Base-by-base conservation (phyloP, 2,113 vertebrate genomes). In the Limanda limanda region DNA sequence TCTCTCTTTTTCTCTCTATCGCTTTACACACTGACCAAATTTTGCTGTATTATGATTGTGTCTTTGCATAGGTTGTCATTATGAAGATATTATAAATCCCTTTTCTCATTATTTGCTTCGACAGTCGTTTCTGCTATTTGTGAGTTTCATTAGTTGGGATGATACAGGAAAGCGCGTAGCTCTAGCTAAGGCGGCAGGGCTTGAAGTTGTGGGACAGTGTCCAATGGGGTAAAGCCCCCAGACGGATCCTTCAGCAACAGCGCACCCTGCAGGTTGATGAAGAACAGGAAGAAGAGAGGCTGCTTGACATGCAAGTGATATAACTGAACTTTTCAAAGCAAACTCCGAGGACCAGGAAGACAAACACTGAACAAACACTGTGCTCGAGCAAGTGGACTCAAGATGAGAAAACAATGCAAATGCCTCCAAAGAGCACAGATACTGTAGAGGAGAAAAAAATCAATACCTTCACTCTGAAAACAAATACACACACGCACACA, bases 201-300 rank as follows among this genome's bases (percentile, higher is more conserved):
- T 67, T 79, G 62, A 65, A 67, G 58, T 57, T 81, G 31, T 68
- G 63, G 64, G 54, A 71, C 45, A 70, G 14, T 35, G 64, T 87
- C 65, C 79, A 86, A 68, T 35, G 23, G 72, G 81, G 62, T 74
- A 75, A 83, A 86, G 64, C 23, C 70, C 71, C 55, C 20, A 27
- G n/a, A 37, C 74, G 57, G 56, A 86, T 85, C 75, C 83, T 89
- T 89, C 72, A 78, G 77, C 88, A 93, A 91, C 82, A 93, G 86
- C 79, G 82, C 89, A 81, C 89, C 88, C 91, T 92, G 61, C 84
- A 92, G 92, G 89, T 68, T 59, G 79, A 70, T 68, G 31, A 42
- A 62, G 48, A 81, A 74, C 76, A 75, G 71, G 51, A 60, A 59
- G 61, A 74, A 68, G 9, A 60, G 31, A 27, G 64, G 48, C 0